phyloP scores from a whole-genome alignment of 2,797 vertebrate genomes.

The Cryptoprocta ferox region DNA sequence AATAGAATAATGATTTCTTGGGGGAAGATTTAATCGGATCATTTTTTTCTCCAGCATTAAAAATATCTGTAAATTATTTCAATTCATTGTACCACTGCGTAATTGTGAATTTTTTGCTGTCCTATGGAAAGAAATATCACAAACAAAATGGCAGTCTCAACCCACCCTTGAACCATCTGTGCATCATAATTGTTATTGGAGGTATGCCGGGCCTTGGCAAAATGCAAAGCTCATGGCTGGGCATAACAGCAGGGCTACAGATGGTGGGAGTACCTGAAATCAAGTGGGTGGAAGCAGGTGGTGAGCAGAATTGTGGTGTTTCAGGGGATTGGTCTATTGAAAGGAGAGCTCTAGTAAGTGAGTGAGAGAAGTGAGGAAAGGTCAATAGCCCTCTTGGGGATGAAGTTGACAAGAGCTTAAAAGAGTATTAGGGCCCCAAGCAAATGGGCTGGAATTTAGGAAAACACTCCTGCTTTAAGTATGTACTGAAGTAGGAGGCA shows the following conservation, averaged over 20 bases:
- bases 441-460: background rate
- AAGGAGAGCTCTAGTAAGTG: background rate
- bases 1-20: conserved; percentile 80
- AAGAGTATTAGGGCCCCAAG: background rate
- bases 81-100: conserved; percentile 31
- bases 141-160: conserved; percentile 33
- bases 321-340: background rate
- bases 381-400: background rate
- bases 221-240: background rate
- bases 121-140: conserved; percentile 38
- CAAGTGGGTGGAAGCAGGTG: background rate
- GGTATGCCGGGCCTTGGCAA: background rate
- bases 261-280: conserved; percentile 41
- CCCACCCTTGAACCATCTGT: conserved; percentile 37
- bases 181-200: conserved; percentile 11
- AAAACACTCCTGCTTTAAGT: background rate
- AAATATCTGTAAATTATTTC: conserved; percentile 71
- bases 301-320: background rate
- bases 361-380: background rate
- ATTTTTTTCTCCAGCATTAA: conserved; percentile 74
- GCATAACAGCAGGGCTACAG: background rate
- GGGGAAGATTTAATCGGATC: conserved; percentile 69
- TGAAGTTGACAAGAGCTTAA: background rate
- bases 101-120: conserved; percentile 57
- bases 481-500: background rate